phyloP scores from a whole-genome alignment of 2,888 invertebrate genomes.

The Meganola albula region DNA sequence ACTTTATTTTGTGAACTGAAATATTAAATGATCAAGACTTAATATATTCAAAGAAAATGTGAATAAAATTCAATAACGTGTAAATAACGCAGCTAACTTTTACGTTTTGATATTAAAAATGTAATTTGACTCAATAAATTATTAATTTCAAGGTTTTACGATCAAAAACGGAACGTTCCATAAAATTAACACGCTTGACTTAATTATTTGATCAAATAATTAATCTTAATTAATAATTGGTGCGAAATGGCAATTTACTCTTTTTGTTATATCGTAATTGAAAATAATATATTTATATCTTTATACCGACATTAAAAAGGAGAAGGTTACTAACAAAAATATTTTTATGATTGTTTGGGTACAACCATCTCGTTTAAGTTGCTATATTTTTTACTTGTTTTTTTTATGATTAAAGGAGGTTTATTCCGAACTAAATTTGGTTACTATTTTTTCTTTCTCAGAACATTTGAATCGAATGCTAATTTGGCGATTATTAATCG shows the following conservation, averaged over 20 bases:
- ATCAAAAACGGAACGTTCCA: slow-evolving; percentile 1
- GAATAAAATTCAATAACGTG: not conserved
- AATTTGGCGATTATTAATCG: not conserved
- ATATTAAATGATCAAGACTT: not conserved
- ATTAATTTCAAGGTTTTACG: not conserved
- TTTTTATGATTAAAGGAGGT: no score
- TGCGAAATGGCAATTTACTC: not conserved
- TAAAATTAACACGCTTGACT: slow-evolving; percentile 8
- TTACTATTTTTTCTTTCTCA: no score
- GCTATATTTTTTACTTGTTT: no score
- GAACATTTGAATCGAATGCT: no score
- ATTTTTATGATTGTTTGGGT: no score
- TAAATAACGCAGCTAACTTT: not conserved
- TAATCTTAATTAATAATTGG: slow-evolving; percentile 8
- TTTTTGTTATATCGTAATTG: not conserved
- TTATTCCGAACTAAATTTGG: no score
- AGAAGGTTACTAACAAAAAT: not conserved
- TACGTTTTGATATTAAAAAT: not conserved
- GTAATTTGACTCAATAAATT: not conserved
- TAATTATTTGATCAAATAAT: slow-evolving; percentile 6
- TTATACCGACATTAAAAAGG: not conserved
- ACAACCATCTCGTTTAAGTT: no score
- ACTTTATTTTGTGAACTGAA: no score
- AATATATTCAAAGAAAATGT: not conserved
- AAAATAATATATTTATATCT: no score